phyloP scores from a whole-genome alignment of 64 coral and sea anemone species.

The Montipora efflorescens region DNA sequence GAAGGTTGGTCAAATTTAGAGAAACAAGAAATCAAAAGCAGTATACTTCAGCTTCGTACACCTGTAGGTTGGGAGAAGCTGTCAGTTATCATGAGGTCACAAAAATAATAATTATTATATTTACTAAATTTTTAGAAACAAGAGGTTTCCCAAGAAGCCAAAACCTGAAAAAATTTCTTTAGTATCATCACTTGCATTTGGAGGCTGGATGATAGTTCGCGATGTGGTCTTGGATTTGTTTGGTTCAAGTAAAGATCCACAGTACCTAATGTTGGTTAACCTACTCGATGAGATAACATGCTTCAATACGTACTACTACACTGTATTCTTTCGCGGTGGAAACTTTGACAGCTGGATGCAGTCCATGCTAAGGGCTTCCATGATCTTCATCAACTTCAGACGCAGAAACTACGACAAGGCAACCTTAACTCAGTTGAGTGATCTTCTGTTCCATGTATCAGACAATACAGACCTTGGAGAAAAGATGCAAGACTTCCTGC shows the following conservation, averaged over 20 bases:
- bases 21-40: too few relatives aligned
- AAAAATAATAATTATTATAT: not conserved
- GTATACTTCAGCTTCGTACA: too few relatives aligned
- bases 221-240: slow-evolving; percentile 45
- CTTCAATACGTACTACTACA: slow-evolving; percentile 26
- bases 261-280: slow-evolving; percentile 14
- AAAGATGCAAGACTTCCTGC: too few relatives aligned
- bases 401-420: slow-evolving; percentile 75
- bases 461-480: not conserved
- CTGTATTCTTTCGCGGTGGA: slow-evolving; percentile 34
- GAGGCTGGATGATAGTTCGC: slow-evolving; percentile 19
- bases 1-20: too few relatives aligned
- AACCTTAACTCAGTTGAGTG: slow-evolving; percentile 47
- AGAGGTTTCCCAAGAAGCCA: not conserved
- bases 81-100: too few relatives aligned
- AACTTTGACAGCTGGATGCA: slow-evolving; percentile 34
- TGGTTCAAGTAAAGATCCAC: slow-evolving; percentile 46
- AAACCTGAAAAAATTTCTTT: slow-evolving; percentile 50
- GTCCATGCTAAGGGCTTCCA: slow-evolving; percentile 29
- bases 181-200: slow-evolving; percentile 47
- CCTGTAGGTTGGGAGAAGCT: too few relatives aligned
- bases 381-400: slow-evolving; percentile 58
- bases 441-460: slow-evolving; percentile 58
- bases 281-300: not conserved
- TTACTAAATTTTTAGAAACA: slow-evolving; percentile 15